Conservation (phyloP, 2,113 vertebrate genomes). For the Lophius piscatorius region DNA sequence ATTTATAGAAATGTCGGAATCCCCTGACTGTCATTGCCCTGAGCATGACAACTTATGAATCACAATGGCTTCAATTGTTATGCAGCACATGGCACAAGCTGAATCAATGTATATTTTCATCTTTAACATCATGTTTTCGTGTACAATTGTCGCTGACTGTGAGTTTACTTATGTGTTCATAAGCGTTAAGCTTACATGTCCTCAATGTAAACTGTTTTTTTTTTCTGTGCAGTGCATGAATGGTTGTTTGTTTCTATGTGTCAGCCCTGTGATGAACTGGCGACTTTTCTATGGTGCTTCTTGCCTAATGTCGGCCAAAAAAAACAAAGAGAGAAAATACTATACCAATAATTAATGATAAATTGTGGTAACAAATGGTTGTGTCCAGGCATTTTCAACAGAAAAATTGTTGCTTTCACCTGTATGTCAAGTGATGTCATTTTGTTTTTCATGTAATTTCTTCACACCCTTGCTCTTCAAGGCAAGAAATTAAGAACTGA, state of each 20-base stretch:
- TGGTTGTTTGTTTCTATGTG: too few relatives aligned
- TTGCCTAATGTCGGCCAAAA: too few relatives aligned
- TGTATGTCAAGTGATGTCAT: not conserved
- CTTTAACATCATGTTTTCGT: slow-evolving; percentile 17
- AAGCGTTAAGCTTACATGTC: slow-evolving; percentile 52
- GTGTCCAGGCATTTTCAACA: not conserved
- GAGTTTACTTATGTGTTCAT: slow-evolving; percentile 22
- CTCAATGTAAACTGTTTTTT: slow-evolving; percentile 48
- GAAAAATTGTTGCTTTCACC: not conserved
- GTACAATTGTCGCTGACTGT: slow-evolving; percentile 11
- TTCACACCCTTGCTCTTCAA: not conserved
- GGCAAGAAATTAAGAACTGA: too few relatives aligned
- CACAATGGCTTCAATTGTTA: slow-evolving; percentile 7
- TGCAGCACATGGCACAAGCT: slow-evolving; percentile 30
- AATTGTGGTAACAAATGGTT: too few relatives aligned
- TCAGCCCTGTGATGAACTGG: too few relatives aligned
- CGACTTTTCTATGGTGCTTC: slow-evolving; percentile 14
- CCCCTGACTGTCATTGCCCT: too few relatives aligned
- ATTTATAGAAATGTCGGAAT: not conserved
- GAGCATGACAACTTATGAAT: not conserved
- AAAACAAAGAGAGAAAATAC: too few relatives aligned
- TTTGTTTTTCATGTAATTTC: not conserved
- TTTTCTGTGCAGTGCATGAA: slow-evolving; percentile 17
- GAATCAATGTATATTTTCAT: slow-evolving; percentile 5
- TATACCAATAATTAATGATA: too few relatives aligned